Evolutionary conservation across 2,113 vertebrate species (phyloP).

Genomic region (Siphamia tubifer): DNA sequence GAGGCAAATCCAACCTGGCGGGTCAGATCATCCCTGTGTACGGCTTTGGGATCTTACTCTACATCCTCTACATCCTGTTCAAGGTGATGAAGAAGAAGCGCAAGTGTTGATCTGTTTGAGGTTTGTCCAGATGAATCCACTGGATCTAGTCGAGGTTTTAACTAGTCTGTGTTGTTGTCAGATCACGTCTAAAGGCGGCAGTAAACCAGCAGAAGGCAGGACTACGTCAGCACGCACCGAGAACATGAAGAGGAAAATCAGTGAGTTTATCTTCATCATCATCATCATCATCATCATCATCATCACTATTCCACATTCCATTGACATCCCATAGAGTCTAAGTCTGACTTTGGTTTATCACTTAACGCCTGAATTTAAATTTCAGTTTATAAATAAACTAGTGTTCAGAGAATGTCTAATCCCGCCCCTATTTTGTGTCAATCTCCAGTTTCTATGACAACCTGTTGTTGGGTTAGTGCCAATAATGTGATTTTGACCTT

Average conservation of each 20-base stretch:
- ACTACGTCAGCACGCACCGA: conserved; percentile 76
- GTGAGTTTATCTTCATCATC: conserved; percentile 73
- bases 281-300: accelerated
- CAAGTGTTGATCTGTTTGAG: too few relatives aligned
- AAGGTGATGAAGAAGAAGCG: conserved; percentile 82
- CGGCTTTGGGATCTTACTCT: conserved; percentile 95
- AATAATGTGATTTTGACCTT: too few relatives aligned
- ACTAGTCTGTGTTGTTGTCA: neutral
- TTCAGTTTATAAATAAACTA: too few relatives aligned
- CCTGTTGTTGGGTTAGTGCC: too few relatives aligned
- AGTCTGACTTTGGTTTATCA: neutral
- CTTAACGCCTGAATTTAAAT: too few relatives aligned
- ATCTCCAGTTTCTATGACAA: too few relatives aligned
- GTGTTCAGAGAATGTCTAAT: too few relatives aligned
- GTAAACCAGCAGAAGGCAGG: conserved; percentile 68
- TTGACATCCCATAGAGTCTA: too few relatives aligned
- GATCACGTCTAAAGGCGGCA: conserved; percentile 90
- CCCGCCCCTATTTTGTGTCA: too few relatives aligned
- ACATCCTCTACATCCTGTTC: conserved; percentile 96
- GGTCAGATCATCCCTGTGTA: conserved; percentile 97
- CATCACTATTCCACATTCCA: neutral
- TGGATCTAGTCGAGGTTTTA: neutral
- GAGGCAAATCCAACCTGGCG: conserved; percentile 88
- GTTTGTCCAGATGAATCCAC: too few relatives aligned
- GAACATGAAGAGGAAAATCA: conserved; percentile 90